phyloP scores from a whole-genome alignment of 2,888 invertebrate species.

The Andrena bicolor region DNA sequence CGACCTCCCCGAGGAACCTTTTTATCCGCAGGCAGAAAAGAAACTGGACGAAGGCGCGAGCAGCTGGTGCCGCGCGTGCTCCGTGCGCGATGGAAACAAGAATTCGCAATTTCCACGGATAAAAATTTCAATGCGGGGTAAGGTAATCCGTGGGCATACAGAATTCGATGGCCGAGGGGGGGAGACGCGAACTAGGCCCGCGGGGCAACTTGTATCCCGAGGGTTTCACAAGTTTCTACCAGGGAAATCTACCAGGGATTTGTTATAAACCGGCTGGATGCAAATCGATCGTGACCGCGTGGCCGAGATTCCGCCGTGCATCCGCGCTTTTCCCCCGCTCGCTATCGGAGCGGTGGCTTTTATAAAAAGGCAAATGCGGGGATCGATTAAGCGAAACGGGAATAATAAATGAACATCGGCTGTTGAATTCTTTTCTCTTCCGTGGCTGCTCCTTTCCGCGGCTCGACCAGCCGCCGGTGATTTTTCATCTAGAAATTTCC shows the following conservation, averaged over 20 bases:
- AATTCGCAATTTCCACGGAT: constrained; percentile 49
- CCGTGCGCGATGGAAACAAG: constrained; percentile 32
- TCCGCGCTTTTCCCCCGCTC: not conserved
- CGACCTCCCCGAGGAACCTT: constrained; percentile 7
- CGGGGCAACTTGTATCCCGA: constrained; percentile 35
- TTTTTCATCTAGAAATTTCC: constrained; percentile 52
- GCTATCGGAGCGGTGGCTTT: not conserved
- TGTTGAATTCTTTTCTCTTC: constrained; percentile 18
- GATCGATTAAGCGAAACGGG: constrained; percentile 43
- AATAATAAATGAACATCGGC: constrained; percentile 50
- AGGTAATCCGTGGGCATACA: constrained; percentile 49
- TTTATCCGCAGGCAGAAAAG: not conserved
- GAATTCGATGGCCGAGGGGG: constrained; percentile 27
- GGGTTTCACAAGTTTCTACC: constrained; percentile 48
- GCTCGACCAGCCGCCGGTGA: constrained; percentile 29
- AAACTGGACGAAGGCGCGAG: not conserved
- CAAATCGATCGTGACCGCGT: constrained; percentile 31
- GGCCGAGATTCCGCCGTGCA: not conserved
- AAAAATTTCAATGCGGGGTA: constrained; percentile 43
- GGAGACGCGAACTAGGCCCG: constrained; percentile 30
- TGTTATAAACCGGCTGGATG: constrained; percentile 49
- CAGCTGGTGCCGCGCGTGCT: constrained; percentile 12
- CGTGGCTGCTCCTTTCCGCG: not conserved
- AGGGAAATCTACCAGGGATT: constrained; percentile 54
- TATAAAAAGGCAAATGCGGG: constrained; percentile 12